phyloP scores from a whole-genome alignment of 2,797 vertebrate genomes.

The Salarias fasciatus region DNA sequence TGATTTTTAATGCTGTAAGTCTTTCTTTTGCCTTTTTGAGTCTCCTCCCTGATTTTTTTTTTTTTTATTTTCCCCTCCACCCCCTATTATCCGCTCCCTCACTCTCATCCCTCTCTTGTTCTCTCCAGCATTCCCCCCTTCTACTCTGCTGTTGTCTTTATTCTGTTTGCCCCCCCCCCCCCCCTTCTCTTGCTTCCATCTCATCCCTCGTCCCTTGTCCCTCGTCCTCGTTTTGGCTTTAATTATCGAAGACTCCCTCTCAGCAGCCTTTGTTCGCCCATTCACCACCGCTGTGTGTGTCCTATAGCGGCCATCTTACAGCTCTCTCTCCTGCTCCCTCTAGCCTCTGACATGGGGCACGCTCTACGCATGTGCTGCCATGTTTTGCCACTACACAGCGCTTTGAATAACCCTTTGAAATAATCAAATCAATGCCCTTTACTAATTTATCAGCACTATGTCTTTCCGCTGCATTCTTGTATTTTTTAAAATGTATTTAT shows the following conservation, averaged over 20 bases:
- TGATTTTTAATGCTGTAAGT: slow-evolving; percentile 99
- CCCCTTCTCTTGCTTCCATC: slow-evolving; percentile 60
- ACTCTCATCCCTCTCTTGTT: slow-evolving; percentile 49
- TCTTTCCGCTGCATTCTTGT: not conserved
- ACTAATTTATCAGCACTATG: not conserved
- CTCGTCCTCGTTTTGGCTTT: slow-evolving; percentile 80
- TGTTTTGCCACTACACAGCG: slow-evolving; percentile 8
- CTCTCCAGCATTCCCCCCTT: slow-evolving; percentile 53
- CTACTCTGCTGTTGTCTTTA: slow-evolving; percentile 20
- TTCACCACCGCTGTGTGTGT: slow-evolving; percentile 75
- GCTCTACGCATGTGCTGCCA: slow-evolving; percentile 50
- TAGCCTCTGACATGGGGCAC: slow-evolving; percentile 64
- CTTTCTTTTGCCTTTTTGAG: slow-evolving; percentile 87
- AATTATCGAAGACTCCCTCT: slow-evolving; percentile 84
- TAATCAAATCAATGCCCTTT: not conserved
- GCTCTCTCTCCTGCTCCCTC: slow-evolving; percentile 50
- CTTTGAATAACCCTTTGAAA: slow-evolving; percentile 23
- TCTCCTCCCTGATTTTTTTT: slow-evolving; percentile 53
- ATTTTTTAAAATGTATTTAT: not conserved
- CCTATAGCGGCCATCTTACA: slow-evolving; percentile 82
- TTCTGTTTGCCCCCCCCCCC: slow-evolving; percentile 46
- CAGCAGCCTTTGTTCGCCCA: slow-evolving; percentile 78
- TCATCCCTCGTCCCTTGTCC: slow-evolving; percentile 71
- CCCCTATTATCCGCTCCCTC: slow-evolving; percentile 28
- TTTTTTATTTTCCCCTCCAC: slow-evolving; percentile 51